phyloP scores from a whole-genome alignment of 2,888 invertebrate genomes.

The Polyommatus iphigenia region DNA sequence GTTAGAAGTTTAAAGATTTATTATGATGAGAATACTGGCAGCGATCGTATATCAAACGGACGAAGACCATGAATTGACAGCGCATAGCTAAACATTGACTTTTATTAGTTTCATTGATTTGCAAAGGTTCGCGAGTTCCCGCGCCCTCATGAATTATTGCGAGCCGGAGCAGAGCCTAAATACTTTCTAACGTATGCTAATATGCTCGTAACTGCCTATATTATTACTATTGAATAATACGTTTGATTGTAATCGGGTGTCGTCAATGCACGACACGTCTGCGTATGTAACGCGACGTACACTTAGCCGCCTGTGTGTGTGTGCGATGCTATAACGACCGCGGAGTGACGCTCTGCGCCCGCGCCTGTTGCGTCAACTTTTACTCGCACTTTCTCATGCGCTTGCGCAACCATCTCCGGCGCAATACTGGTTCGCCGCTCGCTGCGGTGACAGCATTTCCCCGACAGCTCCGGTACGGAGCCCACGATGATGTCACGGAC shows the following conservation, averaged over 20 bases:
- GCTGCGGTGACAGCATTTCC: conserved; percentile 60
- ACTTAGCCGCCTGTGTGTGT: conserved; percentile 35
- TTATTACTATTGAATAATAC: conserved; percentile 64
- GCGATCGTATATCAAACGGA: not conserved
- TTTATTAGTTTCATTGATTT: conserved; percentile 15
- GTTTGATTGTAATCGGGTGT: conserved; percentile 65
- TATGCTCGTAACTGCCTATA: conserved; percentile 49
- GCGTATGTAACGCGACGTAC: conserved; percentile 30
- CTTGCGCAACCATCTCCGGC: conserved; percentile 68
- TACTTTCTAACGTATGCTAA: conserved; percentile 43
- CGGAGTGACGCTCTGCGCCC: conserved; percentile 59
- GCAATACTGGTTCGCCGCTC: conserved; percentile 69
- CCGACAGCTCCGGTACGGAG: conserved; percentile 40
- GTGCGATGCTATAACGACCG: conserved; percentile 52
- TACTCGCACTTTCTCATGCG: conserved; percentile 78
- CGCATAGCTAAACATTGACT: not conserved
- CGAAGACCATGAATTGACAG: not conserved
- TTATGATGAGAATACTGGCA: not conserved
- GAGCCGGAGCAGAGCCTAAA: conserved; percentile 32
- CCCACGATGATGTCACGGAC: conserved; percentile 39
- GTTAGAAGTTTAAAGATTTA: not conserved
- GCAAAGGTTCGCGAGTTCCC: not conserved
- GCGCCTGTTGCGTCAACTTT: conserved; percentile 74
- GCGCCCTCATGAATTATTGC: conserved; percentile 28
- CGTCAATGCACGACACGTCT: conserved; percentile 61